These are phyloP conservation scores for Axea sp. DNA, from an alignment of 2,888 invertebrate species.

Conservation along the genomic window DNA sequence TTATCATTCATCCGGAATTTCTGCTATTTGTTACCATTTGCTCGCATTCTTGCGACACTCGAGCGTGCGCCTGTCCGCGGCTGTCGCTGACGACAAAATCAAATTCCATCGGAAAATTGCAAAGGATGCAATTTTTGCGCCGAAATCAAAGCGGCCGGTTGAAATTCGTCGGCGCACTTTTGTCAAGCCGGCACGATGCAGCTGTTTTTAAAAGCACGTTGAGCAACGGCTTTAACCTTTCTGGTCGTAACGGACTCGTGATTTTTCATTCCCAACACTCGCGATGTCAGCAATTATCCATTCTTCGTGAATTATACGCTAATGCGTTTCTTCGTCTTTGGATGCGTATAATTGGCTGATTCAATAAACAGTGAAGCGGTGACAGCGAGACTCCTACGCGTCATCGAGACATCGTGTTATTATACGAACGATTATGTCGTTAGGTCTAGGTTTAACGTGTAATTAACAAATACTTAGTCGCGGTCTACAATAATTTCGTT, in stretches of 20 bases:
- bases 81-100: too few species aligned
- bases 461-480: conserved; percentile 65
- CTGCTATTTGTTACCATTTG: conserved; percentile 24
- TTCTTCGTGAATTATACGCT: conserved; percentile 29
- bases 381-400: conserved; percentile 67
- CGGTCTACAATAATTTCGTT: conserved; percentile 27
- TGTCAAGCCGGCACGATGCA: too few species aligned
- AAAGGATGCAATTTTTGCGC: too few species aligned
- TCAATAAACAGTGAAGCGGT: conserved; percentile 71
- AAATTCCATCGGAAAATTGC: too few species aligned
- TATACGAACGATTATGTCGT: conserved; percentile 71
- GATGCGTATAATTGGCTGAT: conserved; percentile 65
- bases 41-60: conserved; percentile 13
- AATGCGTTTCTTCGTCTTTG: conserved; percentile 14
- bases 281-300: conserved; percentile 23
- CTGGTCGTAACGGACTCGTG: too few species aligned
- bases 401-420: conserved; percentile 65
- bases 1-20: conserved; percentile 38
- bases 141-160: too few species aligned
- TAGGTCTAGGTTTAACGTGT: conserved; percentile 66
- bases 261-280: conserved; percentile 23
- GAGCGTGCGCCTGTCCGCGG: too few species aligned
- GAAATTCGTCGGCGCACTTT: too few species aligned
- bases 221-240: too few species aligned
- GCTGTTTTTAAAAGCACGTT: too few species aligned